Evolutionary conservation across 2,113 vertebrate species (phyloP), one percentile per base, ranked within the genome.

Genomic region (Thymallus thymallus): DNA sequence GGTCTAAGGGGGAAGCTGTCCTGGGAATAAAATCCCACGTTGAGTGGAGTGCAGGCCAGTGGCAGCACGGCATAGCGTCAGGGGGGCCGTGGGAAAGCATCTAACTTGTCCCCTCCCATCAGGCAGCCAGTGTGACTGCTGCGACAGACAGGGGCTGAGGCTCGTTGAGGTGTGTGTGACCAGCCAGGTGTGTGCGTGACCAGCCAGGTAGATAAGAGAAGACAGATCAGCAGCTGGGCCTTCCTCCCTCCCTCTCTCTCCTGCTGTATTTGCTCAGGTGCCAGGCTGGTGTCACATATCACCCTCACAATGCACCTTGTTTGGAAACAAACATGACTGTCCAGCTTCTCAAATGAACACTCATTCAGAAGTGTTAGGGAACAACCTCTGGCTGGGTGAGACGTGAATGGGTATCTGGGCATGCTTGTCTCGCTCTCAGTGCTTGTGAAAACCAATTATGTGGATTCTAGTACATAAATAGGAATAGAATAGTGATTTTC

Each of bases 241-340:
- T 22, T 16, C 56, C 56, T 22, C 90, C 85, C 88, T 88, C 86
- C 91, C 76, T 70, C n/a, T 20, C 55, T n/a, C 85, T 22, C 65
- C 14, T 92, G 91, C 88, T 76, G 71, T 76, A 87, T 88, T 83
- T 89, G 90, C 85, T 87, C 89, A 92, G 92, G 92, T 92, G 89
- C 77, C 91, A 91, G 88, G 88, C 92, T 70, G 92, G 91, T 86
- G 83, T 86, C 74, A 24, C 3, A 60, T 85, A 75, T 81, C 76
- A 72, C 73, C 76, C n/a, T 80, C 91, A 93, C 94, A 94, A 94
- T 91, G 92, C 92, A 91, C 92, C 90, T 83, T 91, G 85, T 91
- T 93, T 88, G 80, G 91, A 94, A 94, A 93, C 92, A 92, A 94
- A 92, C 92, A 93, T 76, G 78, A 69, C 69, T 80, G 58, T 72